A percentile compares a stretch with the other conserved stretches of the same genome.
Evolutionary conservation across 2,797 vertebrate genomes (phyloP).

Genomic region (Chiroxiphia lanceolata): DNA sequence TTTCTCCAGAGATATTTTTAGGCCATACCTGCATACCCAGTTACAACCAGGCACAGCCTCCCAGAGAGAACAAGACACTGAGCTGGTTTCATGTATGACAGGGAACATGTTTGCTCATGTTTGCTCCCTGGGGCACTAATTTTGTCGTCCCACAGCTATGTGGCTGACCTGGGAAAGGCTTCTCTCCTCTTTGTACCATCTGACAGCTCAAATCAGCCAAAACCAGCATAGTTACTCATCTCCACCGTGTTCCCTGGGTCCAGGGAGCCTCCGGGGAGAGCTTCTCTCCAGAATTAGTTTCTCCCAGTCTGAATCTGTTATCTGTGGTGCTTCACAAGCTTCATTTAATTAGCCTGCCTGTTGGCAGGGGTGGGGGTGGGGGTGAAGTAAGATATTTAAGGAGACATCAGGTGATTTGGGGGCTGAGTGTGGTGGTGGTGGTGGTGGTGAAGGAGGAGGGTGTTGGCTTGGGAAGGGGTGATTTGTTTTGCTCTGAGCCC

Average conservation of each 20-base stretch:
- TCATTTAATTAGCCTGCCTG: neutral
- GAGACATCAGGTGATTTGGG: neutral
- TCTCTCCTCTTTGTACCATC: neutral
- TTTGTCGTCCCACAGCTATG: neutral
- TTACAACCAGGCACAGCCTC: neutral
- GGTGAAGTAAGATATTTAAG: neutral
- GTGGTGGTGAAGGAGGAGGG: neutral
- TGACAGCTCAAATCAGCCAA: neutral
- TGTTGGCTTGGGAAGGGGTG: neutral
- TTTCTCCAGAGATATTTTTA: neutral
- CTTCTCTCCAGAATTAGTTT: neutral
- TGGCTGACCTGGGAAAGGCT: neutral
- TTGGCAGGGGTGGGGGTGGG: neutral
- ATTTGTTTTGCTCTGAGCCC: neutral
- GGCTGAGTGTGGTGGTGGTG: accelerated
- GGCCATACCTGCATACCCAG: neutral
- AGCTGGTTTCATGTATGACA: neutral
- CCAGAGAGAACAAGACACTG: neutral
- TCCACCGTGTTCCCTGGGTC: accelerated
- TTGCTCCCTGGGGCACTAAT: neutral
- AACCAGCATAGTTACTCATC: neutral
- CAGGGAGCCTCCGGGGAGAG: neutral
- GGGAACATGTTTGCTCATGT: neutral
- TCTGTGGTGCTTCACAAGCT: neutral
- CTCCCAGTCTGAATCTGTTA: neutral